phyloP scores from a whole-genome alignment of 2,113 vertebrate genomes.

The Lepisosteus oculatus region DNA sequence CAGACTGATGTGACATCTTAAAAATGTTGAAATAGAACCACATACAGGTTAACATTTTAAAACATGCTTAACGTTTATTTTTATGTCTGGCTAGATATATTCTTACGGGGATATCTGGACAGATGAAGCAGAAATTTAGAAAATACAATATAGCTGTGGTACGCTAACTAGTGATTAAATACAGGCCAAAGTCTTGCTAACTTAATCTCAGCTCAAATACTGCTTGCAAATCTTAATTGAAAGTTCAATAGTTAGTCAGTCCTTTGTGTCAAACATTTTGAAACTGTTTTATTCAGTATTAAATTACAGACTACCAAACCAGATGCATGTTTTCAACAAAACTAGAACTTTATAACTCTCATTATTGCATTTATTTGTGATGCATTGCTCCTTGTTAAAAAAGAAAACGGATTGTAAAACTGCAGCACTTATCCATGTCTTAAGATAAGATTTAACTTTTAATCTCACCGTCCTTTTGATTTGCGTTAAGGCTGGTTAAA shows the following conservation, averaged over 20 bases:
- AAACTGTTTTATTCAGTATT: too few relatives aligned
- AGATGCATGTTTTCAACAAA: too few relatives aligned
- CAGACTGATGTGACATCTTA: too few relatives aligned
- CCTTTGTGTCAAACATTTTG: constrained; percentile 34
- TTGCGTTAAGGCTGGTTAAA: constrained; percentile 32
- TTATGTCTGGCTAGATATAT: too few relatives aligned
- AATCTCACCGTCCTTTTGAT: constrained; percentile 45
- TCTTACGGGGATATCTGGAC: too few relatives aligned
- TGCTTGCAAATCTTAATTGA: constrained; percentile 19
- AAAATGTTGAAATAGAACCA: too few relatives aligned
- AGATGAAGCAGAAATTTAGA: too few relatives aligned
- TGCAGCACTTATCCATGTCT: neutral
- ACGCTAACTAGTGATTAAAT: too few relatives aligned
- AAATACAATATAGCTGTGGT: too few relatives aligned
- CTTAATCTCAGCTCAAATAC: neutral
- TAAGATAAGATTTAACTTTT: constrained; percentile 39
- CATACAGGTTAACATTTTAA: too few relatives aligned
- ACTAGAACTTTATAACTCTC: constrained; percentile 5
- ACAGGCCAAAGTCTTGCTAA: constrained; percentile 21
- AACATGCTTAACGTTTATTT: too few relatives aligned
- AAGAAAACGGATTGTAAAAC: constrained; percentile 11
- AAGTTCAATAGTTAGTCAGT: constrained; percentile 36
- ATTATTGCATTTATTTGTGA: constrained; percentile 58
- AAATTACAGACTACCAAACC: too few relatives aligned
- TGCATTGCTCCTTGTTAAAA: constrained; percentile 61